A percentile compares a stretch with the other conserved stretches of the same genome.
phyloP scores from a whole-genome alignment of 2,888 invertebrate species.

The Tortricodes alternella region DNA sequence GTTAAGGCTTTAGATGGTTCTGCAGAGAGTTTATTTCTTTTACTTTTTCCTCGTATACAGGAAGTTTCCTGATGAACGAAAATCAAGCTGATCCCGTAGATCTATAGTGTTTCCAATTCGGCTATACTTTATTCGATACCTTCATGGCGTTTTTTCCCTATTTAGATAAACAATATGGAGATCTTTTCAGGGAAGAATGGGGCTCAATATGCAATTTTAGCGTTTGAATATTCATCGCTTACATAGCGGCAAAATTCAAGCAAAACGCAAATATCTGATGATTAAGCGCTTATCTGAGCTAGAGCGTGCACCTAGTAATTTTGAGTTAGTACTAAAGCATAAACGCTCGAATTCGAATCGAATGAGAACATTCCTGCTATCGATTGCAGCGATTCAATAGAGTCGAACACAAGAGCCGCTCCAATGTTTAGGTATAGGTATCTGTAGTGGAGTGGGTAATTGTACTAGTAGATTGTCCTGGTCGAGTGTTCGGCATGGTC shows the following conservation, averaged over 20 bases:
- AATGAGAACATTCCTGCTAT: conserved; percentile 33
- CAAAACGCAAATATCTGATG: conserved; percentile 25
- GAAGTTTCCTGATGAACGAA: conserved; percentile 21
- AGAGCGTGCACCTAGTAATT: conserved; percentile 21
- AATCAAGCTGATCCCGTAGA: conserved; percentile 3
- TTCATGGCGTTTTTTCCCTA: background rate
- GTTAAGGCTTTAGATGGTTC: conserved; percentile 18
- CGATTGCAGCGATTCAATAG: conserved; percentile 40
- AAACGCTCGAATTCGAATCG: conserved; percentile 35
- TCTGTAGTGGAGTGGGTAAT: conserved; percentile 59
- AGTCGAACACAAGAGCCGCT: conserved; percentile 37
- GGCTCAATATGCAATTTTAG: background rate
- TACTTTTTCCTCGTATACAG: conserved; percentile 16
- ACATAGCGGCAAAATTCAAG: conserved; percentile 7
- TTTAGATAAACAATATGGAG: background rate
- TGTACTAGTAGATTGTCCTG: conserved; percentile 72
- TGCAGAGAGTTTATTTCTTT: conserved; percentile 12
- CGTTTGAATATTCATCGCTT: conserved; percentile 1
- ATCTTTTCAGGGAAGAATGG: background rate
- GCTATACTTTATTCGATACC: background rate
- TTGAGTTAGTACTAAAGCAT: conserved; percentile 26
- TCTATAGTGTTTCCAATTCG: conserved; percentile 1
- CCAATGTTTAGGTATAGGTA: conserved; percentile 36
- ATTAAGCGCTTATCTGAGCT: conserved; percentile 18
- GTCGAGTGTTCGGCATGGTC: conserved; percentile 76